These are phyloP conservation scores for Picus viridis DNA, from an alignment of 2,797 vertebrate species.

Conservation along the genomic window DNA sequence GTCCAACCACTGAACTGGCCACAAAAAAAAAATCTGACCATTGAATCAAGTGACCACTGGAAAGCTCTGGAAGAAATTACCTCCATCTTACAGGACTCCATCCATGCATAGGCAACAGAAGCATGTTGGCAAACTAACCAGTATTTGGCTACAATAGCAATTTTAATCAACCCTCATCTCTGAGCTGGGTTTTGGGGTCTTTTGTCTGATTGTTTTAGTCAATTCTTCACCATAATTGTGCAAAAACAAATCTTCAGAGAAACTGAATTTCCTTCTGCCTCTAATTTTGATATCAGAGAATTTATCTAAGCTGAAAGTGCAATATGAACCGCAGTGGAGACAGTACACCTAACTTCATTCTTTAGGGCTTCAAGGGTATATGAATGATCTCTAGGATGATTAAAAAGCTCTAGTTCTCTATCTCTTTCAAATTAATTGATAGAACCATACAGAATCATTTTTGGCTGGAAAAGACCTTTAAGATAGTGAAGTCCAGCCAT, in stretches of 20 bases:
- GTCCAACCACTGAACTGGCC: no score
- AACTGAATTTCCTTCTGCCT: background rate
- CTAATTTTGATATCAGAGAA: background rate
- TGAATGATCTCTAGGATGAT: background rate
- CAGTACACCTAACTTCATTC: background rate
- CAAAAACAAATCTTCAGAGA: background rate
- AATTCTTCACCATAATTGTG: background rate
- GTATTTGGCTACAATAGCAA: background rate
- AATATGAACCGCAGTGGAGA: background rate
- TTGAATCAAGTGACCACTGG: background rate
- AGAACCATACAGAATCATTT: no score
- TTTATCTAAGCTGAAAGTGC: background rate
- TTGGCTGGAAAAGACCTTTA: no score
- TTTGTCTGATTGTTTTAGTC: background rate
- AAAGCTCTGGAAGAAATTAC: background rate
- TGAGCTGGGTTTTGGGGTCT: background rate
- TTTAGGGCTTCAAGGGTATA: background rate
- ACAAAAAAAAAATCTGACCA: background rate
- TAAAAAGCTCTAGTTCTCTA: background rate
- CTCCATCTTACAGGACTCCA: background rate
- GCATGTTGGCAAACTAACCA: background rate
- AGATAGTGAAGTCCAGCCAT: no score
- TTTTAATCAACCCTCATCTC: background rate
- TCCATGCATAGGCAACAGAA: background rate
- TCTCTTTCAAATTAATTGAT: background rate